phyloP scores from a whole-genome alignment of 2,888 invertebrate species.

The Cryptocephalus moraei region DNA sequence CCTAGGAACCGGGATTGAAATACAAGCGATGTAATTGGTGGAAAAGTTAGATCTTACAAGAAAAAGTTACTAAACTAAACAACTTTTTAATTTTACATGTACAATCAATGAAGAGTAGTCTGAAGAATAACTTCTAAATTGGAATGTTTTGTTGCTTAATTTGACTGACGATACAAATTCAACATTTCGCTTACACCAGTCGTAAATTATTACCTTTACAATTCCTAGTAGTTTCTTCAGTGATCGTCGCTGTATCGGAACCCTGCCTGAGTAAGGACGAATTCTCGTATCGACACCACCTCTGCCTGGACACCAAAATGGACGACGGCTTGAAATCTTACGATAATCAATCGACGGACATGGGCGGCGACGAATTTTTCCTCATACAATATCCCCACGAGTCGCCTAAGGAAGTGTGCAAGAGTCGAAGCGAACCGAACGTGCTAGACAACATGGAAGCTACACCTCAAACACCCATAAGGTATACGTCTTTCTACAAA shows the following conservation, averaged over 20 bases:
- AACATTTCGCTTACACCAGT: too few relatives aligned
- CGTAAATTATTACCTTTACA: too few relatives aligned
- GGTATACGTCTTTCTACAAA: too few relatives aligned
- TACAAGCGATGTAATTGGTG: too few relatives aligned
- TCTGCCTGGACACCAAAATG: constrained; percentile 26
- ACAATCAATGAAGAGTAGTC: too few relatives aligned
- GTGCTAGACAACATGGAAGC: constrained; percentile 16
- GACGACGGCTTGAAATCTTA: constrained; percentile 27
- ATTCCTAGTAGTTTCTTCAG: constrained; percentile 6
- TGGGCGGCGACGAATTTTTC: constrained; percentile 33
- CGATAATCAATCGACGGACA: constrained; percentile 23
- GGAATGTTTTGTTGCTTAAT: too few relatives aligned
- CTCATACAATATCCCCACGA: constrained; percentile 30
- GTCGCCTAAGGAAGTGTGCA: constrained; percentile 18
- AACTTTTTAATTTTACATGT: too few relatives aligned
- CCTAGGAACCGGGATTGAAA: too few relatives aligned
- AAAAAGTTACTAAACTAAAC: too few relatives aligned
- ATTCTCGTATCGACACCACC: constrained; percentile 21
- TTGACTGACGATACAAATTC: too few relatives aligned
- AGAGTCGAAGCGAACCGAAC: constrained; percentile 31
- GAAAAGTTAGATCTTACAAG: too few relatives aligned
- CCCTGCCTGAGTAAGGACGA: constrained; percentile 19
- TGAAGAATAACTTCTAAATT: too few relatives aligned
- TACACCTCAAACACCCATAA: background rate
- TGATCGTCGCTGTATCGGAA: constrained; percentile 18